Evolutionary conservation across 2,113 vertebrate species (phyloP), one percentile per base, ranked within the genome.

Genomic region (Sphaerodactylus townsendi): DNA sequence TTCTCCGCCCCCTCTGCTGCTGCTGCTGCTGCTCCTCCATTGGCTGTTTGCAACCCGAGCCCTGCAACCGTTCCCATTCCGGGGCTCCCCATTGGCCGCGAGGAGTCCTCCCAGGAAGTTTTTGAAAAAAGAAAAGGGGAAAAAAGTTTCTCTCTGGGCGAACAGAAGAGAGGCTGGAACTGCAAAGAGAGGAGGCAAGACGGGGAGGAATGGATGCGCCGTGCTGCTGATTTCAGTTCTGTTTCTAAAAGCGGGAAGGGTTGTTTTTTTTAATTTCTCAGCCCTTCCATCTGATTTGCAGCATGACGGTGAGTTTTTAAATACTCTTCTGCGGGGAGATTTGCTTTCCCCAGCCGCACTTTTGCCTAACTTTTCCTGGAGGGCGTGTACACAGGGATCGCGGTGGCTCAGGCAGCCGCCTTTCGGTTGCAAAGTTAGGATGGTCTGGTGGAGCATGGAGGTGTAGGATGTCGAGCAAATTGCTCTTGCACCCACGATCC

Each of bases 41-140:
- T 56, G 75, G 79, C 41, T 33, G 59, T 53, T 46, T 44, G 6
- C 66, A 46, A 37, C 33, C 30, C 69, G 81, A 1, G 37, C n/a
- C 4, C 30, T 3, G 39, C 37, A 10, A 71, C 46, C 14, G 83
- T 87, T 85, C 85, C 78, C 77, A 0, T 86, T 87, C 70, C 17
- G 35, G 15, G 0, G n/a, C 69, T 53, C 75, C 92, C 87, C 88
- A 95, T 95, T 96, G 95, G 95, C 62, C 37, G 39, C 46, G 35
- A 66, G 46, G 87, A 93, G 82, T 91, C 95, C 95, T 95, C 95
- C 96, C 96, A 96, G 96, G 96, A 96, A 96, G 96, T 96, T 96
- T 95, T 70, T 79, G 88, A 91, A 92, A 92, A 88, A 90, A 56
- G 33, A 59, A 59, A 14, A 25, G 53, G 50, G 66, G 56, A 77